phyloP scores from a whole-genome alignment of 2,797 vertebrate species.

The Gymnocypris eckloni region DNA sequence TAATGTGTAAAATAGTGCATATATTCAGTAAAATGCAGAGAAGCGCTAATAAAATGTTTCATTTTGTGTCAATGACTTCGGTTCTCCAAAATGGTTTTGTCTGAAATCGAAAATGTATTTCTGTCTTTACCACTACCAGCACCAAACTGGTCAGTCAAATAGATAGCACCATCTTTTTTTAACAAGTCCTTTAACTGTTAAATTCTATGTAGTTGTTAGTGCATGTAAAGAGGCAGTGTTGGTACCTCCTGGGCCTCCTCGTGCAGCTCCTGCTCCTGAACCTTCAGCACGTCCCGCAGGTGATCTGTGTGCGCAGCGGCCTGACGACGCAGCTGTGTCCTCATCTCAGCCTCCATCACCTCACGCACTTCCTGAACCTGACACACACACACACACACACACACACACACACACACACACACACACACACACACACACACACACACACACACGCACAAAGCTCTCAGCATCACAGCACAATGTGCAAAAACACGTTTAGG shows the following conservation, averaged over 20 bases:
- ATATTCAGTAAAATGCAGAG: background rate
- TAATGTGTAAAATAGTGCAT: too few species aligned
- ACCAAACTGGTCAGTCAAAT: background rate
- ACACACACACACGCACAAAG: conserved; percentile 1
- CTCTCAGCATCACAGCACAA: background rate
- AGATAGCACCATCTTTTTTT: background rate
- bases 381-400: background rate
- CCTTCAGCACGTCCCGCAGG: conserved; percentile 88
- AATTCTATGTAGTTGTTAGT: background rate
- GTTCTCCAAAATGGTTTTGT: background rate
- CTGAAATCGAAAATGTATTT: background rate
- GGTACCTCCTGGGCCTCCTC: conserved; percentile 88
- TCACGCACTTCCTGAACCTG: conserved; percentile 90
- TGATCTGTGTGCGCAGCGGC: conserved; percentile 96
- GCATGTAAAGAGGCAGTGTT: background rate
- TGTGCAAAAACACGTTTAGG: background rate
- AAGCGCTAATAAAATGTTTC: background rate
- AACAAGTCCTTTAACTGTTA: background rate
- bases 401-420: too few species aligned
- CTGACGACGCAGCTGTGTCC: conserved; percentile 94
- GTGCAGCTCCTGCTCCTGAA: conserved; percentile 92
- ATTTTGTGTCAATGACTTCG: background rate
- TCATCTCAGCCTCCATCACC: conserved; percentile 96
- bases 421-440: background rate
- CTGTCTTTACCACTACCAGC: background rate